Evolutionary conservation across 2,888 invertebrate genomes (phyloP), one percentile per base, ranked within the genome.

Genomic region (Rhagonycha fulva): DNA sequence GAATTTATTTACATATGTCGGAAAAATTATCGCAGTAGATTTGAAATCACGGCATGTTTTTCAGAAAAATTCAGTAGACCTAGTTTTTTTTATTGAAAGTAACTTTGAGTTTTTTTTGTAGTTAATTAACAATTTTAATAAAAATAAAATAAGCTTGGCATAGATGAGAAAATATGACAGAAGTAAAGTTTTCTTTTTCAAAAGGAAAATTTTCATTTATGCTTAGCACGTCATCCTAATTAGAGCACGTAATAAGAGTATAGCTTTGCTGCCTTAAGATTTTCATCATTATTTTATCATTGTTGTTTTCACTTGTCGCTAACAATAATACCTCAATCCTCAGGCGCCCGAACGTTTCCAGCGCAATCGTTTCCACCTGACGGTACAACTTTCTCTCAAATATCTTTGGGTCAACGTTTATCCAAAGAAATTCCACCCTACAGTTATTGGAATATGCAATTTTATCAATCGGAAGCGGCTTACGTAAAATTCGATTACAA

Each of bases 361-460:
- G 95, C 95, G 79, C 93, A 96, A 87, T 95, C 96, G 82, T 96
- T 96, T 86, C 97, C 97, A 82, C 97, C 96, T 77, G 96, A 97
- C 87, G 96, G 96, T 82, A 96, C 96, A 82, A 96, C 96, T 72
- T 97, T 97, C 89, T 94, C 94, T 84, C 96, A 96, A 90, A 95
- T 97, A 84, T 92, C 94, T 82, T 90, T 97, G 85, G 96, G 97
- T 81, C 94, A 96, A 88, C 93, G 95, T 86, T 90, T 96, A 84
- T 94, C 95, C 84, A 94, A 95, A 89, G 94, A 95, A 89, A 96
- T 98, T 86, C 94, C 95, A 85, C 94, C 98, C 80, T 97, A 97
- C 89, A 95, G 97, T 87, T 98, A 98, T 88, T 98, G 98, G 98
- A 97, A 97, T 89, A 96, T 97, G 93, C 97, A 97, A 89, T 98